phyloP scores from a whole-genome alignment of 37 sponge, comb jelly and placozoan genomes.

The Eunapius fragilis region DNA sequence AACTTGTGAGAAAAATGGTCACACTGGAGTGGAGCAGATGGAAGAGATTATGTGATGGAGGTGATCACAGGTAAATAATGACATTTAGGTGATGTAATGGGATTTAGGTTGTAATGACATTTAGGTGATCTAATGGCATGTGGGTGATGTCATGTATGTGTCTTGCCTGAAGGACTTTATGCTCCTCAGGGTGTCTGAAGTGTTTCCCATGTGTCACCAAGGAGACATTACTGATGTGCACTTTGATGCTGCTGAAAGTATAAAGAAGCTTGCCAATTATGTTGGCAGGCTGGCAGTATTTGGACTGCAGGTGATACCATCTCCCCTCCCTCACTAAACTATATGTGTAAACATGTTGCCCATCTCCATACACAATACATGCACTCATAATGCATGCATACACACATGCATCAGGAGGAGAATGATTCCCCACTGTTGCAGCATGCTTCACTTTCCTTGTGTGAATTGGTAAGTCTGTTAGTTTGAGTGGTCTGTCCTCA shows the following conservation, averaged over 20 bases:
- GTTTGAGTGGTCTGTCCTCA: not conserved
- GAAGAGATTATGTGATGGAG: not conserved
- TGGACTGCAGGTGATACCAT: not conserved
- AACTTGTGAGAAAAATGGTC: not conserved
- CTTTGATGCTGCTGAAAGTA: not conserved
- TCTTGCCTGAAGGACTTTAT: too few species aligned
- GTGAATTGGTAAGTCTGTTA: not conserved
- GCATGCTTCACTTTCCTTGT: not conserved
- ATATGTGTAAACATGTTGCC: too few species aligned
- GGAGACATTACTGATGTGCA: not conserved
- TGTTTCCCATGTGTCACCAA: not conserved
- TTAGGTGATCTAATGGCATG: not conserved
- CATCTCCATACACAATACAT: too few species aligned
- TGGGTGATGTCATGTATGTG: too few species aligned
- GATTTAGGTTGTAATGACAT: too few species aligned
- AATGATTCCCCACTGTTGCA: not conserved
- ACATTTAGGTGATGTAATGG: not conserved
- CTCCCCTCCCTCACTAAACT: not conserved
- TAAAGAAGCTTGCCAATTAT: not conserved
- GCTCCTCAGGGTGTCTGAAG: not conserved
- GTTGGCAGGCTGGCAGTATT: not conserved
- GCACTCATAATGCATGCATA: too few species aligned
- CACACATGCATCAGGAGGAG: not conserved
- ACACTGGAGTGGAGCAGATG: not conserved
- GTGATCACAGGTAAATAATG: not conserved